Evolutionary conservation across 1,140 invertebrate genomes (phyloP).

Genomic region (Solenopsis fugax): DNA sequence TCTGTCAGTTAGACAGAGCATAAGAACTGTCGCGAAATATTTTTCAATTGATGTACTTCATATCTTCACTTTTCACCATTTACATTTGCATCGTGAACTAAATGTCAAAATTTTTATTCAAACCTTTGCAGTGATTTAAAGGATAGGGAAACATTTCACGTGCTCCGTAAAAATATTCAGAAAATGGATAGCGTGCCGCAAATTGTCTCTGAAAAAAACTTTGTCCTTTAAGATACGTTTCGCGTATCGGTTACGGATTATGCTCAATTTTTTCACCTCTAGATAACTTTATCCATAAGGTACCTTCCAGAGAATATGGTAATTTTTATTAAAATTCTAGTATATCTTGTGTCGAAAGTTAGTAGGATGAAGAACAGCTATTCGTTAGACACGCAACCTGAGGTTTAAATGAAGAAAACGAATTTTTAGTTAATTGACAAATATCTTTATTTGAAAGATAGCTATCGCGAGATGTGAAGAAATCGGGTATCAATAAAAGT

Average conservation of each 20-base stretch:
- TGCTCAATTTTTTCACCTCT: no score
- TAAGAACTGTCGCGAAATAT: slow-evolving; percentile 7
- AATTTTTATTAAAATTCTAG: no score
- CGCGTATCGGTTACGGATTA: no score
- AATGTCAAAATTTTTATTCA: neutral
- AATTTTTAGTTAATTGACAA: no score
- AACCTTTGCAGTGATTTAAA: neutral
- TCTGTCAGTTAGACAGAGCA: neutral
- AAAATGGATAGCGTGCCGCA: neutral
- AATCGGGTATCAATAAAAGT: neutral
- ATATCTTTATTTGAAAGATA: no score
- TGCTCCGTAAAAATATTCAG: neutral
- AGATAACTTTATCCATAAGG: no score
- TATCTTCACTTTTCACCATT: neutral
- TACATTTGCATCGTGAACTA: neutral
- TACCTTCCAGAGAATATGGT: no score
- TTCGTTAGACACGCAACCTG: no score
- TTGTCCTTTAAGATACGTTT: neutral
- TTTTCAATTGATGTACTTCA: neutral
- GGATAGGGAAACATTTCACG: neutral
- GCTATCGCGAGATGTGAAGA: no score
- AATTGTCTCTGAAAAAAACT: slow-evolving; percentile 10
- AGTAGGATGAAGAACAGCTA: no score
- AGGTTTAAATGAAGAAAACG: no score
- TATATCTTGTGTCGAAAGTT: no score